phyloP scores from a whole-genome alignment of 2,113 vertebrate species.

The Quiscalus mexicanus region DNA sequence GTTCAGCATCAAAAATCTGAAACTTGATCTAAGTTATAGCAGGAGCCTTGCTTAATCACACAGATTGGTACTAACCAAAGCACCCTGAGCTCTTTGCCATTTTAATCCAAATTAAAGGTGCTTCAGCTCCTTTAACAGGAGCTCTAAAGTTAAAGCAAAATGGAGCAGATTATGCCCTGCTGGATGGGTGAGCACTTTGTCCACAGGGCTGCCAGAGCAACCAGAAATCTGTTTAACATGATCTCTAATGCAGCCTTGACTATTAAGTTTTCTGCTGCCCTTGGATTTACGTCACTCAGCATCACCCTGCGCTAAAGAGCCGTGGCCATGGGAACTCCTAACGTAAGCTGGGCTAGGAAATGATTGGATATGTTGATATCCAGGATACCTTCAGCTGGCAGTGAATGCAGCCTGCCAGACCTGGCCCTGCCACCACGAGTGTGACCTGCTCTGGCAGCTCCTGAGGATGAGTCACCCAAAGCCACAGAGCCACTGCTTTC shows the following conservation, averaged over 20 bases:
- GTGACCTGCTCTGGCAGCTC: not conserved
- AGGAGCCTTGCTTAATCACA: not conserved
- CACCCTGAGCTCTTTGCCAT: not conserved
- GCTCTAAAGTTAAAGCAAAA: not conserved
- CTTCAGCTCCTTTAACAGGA: not conserved
- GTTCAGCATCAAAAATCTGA: not conserved
- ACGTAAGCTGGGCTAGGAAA: not conserved
- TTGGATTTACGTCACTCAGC: not conserved
- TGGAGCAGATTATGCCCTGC: not conserved
- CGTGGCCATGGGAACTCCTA: not conserved
- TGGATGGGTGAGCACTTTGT: not conserved
- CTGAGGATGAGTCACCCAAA: not conserved
- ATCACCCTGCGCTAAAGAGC: not conserved
- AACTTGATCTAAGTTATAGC: not conserved
- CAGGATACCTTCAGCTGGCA: not conserved
- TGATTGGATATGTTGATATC: not conserved
- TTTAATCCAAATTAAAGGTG: not conserved
- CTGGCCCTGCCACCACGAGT: accelerated
- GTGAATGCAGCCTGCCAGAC: not conserved
- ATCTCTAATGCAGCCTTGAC: not conserved
- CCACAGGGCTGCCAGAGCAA: not conserved
- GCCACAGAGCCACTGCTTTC: not conserved
- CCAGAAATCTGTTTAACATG: accelerated
- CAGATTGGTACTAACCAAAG: not conserved
- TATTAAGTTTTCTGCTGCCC: not conserved